Base-by-base conservation (phyloP, 2,797 vertebrate species). In the Enteromius anoplus region DNA sequence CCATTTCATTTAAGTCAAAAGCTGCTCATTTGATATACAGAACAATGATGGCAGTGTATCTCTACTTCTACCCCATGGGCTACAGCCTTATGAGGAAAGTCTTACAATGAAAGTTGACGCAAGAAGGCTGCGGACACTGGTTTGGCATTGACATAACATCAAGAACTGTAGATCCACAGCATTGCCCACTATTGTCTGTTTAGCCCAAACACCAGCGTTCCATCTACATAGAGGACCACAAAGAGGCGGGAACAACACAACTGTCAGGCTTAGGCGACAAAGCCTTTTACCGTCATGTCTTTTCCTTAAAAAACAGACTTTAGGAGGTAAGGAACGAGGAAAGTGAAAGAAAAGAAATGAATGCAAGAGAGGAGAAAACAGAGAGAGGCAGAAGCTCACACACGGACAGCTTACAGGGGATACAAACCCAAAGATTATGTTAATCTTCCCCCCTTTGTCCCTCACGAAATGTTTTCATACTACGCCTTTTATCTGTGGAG, bases 381-480 rank as follows among this genome's bases (percentile, higher is more conserved):
- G 88, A 89, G 90, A 78, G 82, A 85, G 92, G 94, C 94, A 95
- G 95, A 94, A 94, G 93, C 93, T 95, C 93, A 91, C 96, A 97
- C 96, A 97, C 92, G 95, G 97, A 95, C 96, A 98, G 96, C 96
- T 99, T 99, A 98, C 96, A 94, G 95, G 95, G 96, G 97, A 97
- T 96, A 96, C 96, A 96, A 95, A 97, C 96, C 95, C 94, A 97
- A 97, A 99, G 98, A 99, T 99, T 99, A 99, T 99, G 98, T 95
- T 99, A 99, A 99, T 99, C 97, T 96, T 94, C 86, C 84, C 93
- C 93, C 90, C 96, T 98, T 98, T 99, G 98, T 99, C 95, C 96
- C 91, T 92, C 86, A 93, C 94, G 98, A 99, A 99, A 98, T 98
- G 98, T 99, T 99, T 98, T 98, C 96, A 97, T 98, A 97, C 97